These are phyloP conservation scores for Atrichornis clamosus DNA, from an alignment of 2,113 vertebrate genomes.

Conservation along the genomic window DNA sequence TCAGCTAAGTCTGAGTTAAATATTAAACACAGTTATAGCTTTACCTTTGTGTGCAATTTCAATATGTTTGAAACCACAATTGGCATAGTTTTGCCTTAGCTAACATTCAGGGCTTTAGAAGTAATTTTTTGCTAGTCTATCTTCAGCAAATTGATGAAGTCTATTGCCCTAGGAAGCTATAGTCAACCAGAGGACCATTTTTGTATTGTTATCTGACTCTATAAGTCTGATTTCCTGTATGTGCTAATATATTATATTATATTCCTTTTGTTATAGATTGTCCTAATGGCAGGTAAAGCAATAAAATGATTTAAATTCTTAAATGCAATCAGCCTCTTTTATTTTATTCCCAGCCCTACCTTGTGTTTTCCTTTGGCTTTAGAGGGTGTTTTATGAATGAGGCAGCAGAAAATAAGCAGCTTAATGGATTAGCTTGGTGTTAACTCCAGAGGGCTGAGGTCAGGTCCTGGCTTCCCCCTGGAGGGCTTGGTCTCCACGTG, in stretches of 20 bases:
- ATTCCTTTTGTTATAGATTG: conserved; percentile 96
- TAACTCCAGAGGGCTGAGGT: neutral
- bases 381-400: neutral
- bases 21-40: conserved; percentile 75
- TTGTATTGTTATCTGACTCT: conserved; percentile 87
- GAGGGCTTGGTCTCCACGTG: neutral
- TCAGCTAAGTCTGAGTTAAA: conserved; percentile 72
- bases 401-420: neutral
- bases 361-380: neutral
- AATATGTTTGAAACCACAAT: conserved; percentile 69
- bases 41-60: conserved; percentile 76
- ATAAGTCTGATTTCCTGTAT: conserved; percentile 89
- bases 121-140: conserved; percentile 74
- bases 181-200: conserved; percentile 89
- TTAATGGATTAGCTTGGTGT: neutral
- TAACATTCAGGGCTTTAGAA: conserved; percentile 77
- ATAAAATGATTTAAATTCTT: conserved; percentile 92
- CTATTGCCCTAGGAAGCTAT: conserved; percentile 77
- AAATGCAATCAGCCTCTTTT: conserved; percentile 63
- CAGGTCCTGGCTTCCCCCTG: neutral
- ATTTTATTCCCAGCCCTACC: neutral
- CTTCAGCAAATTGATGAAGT: conserved; percentile 72
- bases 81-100: conserved; percentile 86
- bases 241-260: conserved; percentile 84
- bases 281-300: conserved; percentile 96